These are phyloP conservation scores for Zaprionus camerounensis DNA, from an alignment of 1,140 invertebrate species.

Conservation along the genomic window DNA sequence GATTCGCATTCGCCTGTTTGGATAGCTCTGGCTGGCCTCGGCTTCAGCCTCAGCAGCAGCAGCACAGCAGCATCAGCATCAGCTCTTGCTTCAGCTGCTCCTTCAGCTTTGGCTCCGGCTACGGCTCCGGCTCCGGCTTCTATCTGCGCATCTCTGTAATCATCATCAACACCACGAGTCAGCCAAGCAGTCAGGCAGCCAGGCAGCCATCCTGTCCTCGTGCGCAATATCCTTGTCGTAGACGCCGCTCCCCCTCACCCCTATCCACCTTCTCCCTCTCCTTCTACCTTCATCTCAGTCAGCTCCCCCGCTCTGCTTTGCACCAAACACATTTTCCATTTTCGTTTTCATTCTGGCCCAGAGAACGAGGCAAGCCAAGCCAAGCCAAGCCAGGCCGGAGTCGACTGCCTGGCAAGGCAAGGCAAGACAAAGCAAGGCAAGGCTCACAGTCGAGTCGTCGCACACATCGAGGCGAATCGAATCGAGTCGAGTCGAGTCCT, in stretches of 20 bases:
- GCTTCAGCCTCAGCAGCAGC: conserved; percentile 8
- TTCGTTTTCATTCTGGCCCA: conserved; percentile 77
- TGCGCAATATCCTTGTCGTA: conserved; percentile 79
- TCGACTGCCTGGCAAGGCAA: conserved; percentile 20
- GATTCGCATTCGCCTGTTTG: conserved; percentile 55
- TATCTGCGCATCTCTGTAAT: conserved; percentile 81
- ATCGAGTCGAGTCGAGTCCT: conserved; percentile 72
- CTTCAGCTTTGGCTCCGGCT: conserved; percentile 44
- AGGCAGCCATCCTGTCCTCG: conserved; percentile 78
- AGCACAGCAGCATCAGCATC: conserved; percentile 2
- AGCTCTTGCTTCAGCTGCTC: conserved; percentile 39
- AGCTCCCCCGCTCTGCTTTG: conserved; percentile 5
- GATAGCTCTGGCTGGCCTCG: conserved; percentile 51
- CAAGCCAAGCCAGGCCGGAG: conserved; percentile 18
- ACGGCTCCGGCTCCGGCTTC: conserved; percentile 69
- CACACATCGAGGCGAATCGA: conserved; percentile 23
- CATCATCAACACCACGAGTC: conserved; percentile 79
- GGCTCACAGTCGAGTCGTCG: conserved; percentile 64
- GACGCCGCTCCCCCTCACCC: conserved; percentile 37
- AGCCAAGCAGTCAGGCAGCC: conserved; percentile 51
- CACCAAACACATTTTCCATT: conserved; percentile 70
- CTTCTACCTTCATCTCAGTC: not conserved
- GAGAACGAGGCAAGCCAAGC: conserved; percentile 31
- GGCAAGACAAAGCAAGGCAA: conserved; percentile 26
- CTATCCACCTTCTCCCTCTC: not conserved